These are phyloP conservation scores for Martes martes DNA, from an alignment of 2,113 vertebrate species.

Conservation along the genomic window DNA sequence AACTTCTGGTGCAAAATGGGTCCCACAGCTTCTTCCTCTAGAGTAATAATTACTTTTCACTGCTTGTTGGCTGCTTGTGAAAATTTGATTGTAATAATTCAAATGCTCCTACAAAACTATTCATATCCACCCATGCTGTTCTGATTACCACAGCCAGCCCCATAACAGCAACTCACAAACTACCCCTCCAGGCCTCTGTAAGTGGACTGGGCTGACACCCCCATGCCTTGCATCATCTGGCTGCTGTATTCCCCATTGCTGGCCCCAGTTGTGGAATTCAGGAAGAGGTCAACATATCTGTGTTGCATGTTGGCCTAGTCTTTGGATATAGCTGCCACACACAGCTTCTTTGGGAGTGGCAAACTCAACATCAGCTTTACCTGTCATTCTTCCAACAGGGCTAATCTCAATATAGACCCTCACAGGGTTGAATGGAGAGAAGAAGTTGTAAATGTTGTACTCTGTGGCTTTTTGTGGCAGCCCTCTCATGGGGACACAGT, in stretches of 20 bases:
- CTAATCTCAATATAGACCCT: slow-evolving; percentile 96
- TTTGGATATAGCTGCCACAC: slow-evolving; percentile 94
- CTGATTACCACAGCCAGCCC: slow-evolving; percentile 91
- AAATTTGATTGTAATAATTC: slow-evolving; percentile 61
- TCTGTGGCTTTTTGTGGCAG: slow-evolving; percentile 96
- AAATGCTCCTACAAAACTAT: slow-evolving; percentile 49
- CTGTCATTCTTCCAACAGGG: slow-evolving; percentile 95
- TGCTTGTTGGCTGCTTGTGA: slow-evolving; percentile 93
- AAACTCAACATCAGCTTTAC: slow-evolving; percentile 96
- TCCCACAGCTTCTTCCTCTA: slow-evolving; percentile 83
- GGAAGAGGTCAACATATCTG: slow-evolving; percentile 95
- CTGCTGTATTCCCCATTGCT: slow-evolving; percentile 93
- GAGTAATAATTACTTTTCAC: slow-evolving; percentile 96
- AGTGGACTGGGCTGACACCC: slow-evolving; percentile 90
- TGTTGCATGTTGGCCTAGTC: slow-evolving; percentile 98
- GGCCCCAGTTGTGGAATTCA: slow-evolving; percentile 95
- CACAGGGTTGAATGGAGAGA: slow-evolving; percentile 98
- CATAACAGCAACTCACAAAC: slow-evolving; percentile 92
- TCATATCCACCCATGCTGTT: slow-evolving; percentile 94
- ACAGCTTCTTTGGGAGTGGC: slow-evolving; percentile 96
- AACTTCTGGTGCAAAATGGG: slow-evolving; percentile 74
- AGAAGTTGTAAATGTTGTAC: slow-evolving; percentile 97
- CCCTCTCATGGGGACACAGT: slow-evolving; percentile 98
- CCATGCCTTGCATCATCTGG: slow-evolving; percentile 94
- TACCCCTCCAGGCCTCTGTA: slow-evolving; percentile 88